Conservation (phyloP, 2,113 vertebrate genomes). For the Pachypanchax playfairii region DNA sequence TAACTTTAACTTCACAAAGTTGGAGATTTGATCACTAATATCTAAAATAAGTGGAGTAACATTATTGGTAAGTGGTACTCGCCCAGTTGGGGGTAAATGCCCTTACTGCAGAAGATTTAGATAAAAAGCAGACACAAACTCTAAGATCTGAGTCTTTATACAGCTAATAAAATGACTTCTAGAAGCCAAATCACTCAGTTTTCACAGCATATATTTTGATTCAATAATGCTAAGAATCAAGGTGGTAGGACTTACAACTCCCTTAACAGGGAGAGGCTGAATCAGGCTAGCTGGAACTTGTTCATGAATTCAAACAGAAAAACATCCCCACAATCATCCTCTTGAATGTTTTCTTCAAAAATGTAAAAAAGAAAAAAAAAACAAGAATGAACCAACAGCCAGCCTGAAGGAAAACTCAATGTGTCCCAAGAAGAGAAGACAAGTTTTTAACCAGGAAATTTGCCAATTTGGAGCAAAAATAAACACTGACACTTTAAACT, state of each 20-base stretch:
- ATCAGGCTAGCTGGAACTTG: conserved; percentile 56
- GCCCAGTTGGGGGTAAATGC: background rate
- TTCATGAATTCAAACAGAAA: conserved; percentile 38
- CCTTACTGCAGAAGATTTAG: background rate
- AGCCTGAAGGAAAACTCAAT: background rate
- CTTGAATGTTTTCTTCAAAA: background rate
- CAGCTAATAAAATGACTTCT: background rate
- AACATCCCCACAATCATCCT: conserved; percentile 13
- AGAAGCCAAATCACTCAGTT: background rate
- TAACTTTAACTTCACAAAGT: background rate
- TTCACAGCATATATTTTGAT: background rate
- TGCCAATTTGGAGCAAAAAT: conserved; percentile 19
- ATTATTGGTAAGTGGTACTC: background rate
- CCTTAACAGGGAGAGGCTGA: conserved; percentile 39
- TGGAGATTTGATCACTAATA: background rate
- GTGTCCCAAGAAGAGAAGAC: background rate
- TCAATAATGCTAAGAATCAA: background rate
- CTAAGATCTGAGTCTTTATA: no score
- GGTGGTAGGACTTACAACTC: conserved; percentile 38
- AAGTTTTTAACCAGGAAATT: conserved; percentile 7
- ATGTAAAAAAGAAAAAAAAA: conserved; percentile 1
- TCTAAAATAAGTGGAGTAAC: background rate
- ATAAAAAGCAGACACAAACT: background rate
- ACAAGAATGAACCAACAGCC: background rate
- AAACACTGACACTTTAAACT: conserved; percentile 13